phyloP scores from a whole-genome alignment of 2,113 vertebrate species.

The Nansenia antarctica region DNA sequence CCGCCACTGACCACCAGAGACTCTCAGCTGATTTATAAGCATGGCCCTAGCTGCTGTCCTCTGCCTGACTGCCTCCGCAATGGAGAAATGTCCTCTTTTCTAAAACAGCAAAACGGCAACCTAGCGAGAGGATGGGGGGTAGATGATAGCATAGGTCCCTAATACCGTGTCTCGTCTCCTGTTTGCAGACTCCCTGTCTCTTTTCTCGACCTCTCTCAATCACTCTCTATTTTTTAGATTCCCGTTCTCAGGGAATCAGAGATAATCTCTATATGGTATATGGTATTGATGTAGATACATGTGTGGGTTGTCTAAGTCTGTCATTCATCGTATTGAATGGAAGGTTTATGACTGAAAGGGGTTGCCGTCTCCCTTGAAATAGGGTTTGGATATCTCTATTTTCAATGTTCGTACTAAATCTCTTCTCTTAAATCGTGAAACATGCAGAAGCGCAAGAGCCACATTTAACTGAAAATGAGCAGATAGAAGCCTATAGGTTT shows the following conservation, averaged over 20 bases:
- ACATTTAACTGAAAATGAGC: no score
- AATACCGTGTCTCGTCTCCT: neutral
- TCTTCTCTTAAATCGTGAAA: no score
- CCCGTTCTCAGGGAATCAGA: neutral
- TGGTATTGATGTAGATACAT: no score
- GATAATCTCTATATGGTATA: no score
- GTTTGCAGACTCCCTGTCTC: neutral
- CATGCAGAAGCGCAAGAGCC: no score
- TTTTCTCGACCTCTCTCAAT: neutral
- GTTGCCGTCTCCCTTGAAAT: no score
- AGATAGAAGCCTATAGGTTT: no score
- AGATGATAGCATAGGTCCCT: neutral
- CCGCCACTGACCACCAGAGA: constrained; percentile 85
- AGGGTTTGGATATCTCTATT: no score
- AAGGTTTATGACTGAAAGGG: no score
- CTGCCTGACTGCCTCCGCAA: constrained; percentile 84
- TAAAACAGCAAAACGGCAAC: neutral
- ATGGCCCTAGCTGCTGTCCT: constrained; percentile 85
- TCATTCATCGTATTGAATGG: no score
- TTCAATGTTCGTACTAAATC: no score
- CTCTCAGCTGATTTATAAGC: constrained; percentile 91
- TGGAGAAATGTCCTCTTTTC: constrained; percentile 73
- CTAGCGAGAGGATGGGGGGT: neutral
- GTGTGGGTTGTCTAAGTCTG: no score
- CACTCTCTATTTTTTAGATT: neutral